phyloP scores from a whole-genome alignment of 2,888 invertebrate genomes.

The Priocnemis perturbator region DNA sequence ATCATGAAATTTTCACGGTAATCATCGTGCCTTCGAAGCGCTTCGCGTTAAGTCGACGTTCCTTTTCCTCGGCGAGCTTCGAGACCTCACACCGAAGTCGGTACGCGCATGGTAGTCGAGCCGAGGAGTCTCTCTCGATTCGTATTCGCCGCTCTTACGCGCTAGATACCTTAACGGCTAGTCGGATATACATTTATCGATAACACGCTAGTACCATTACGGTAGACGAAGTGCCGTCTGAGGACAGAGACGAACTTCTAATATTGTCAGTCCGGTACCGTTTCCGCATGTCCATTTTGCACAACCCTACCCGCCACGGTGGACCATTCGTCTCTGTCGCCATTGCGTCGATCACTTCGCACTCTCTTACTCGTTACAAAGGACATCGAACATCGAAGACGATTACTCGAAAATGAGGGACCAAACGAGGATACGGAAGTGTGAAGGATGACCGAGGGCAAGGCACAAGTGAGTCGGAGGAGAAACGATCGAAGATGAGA shows the following conservation, averaged over 20 bases:
- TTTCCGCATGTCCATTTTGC: too few relatives aligned
- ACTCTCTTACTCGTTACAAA: conserved; percentile 53
- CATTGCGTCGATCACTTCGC: conserved; percentile 3
- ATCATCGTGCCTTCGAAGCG: too few relatives aligned
- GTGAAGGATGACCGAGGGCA: conserved; percentile 61
- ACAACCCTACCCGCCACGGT: too few relatives aligned
- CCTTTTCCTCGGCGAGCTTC: too few relatives aligned
- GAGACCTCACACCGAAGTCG: too few relatives aligned
- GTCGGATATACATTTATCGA: conserved; percentile 29
- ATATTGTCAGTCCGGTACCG: too few relatives aligned
- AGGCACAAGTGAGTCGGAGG: conserved; percentile 70
- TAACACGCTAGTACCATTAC: conserved; percentile 25
- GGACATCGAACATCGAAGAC: conserved; percentile 69
- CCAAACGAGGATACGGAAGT: conserved; percentile 44
- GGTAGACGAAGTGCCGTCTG: conserved; percentile 2
- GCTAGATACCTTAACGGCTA: conserved; percentile 16
- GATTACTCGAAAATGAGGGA: conserved; percentile 49
- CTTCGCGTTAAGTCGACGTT: too few relatives aligned
- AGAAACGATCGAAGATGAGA: conserved; percentile 43
- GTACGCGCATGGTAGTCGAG: too few relatives aligned
- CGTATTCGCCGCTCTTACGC: conserved; percentile 6
- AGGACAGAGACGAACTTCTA: too few relatives aligned
- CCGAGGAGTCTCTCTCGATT: too few relatives aligned
- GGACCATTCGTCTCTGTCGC: too few relatives aligned
- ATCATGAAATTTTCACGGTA: too few relatives aligned